Conservation (phyloP, 2,113 vertebrate genomes). For the Mugil cephalus region DNA sequence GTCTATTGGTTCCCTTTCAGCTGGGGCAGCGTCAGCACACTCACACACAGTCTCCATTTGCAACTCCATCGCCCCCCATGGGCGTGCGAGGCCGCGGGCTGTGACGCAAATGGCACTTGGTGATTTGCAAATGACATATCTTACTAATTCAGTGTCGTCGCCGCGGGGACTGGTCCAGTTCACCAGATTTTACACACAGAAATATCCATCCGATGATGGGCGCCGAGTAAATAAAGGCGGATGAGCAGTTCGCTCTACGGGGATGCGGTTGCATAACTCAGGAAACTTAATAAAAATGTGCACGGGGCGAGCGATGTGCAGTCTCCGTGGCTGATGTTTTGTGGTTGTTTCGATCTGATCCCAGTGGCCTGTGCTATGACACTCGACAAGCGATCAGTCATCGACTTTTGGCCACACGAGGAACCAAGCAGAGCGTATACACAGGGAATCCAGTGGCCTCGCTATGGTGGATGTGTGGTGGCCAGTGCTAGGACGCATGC, state of each 20-base stretch:
- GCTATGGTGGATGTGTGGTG: conserved; percentile 71
- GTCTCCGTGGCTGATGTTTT: conserved; percentile 40
- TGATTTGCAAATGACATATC: conserved; percentile 76
- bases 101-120: conserved; percentile 82
- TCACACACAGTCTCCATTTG: conserved; percentile 76
- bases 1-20: conserved; percentile 73
- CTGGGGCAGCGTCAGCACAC: conserved; percentile 78
- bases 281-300: conserved; percentile 81
- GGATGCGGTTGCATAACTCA: conserved; percentile 81
- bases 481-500: conserved; percentile 80
- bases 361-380: conserved; percentile 32
- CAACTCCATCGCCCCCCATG: conserved; percentile 81
- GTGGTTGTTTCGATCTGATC: conserved; percentile 41
- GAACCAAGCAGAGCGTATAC: conserved; percentile 61
- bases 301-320: conserved; percentile 42
- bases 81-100: conserved; percentile 79
- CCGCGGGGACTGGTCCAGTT: conserved; percentile 39
- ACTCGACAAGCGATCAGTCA: conserved; percentile 35
- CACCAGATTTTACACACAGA: conserved; percentile 25
- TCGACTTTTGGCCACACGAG: conserved; percentile 65
- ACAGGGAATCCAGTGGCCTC: conserved; percentile 69
- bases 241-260: conserved; percentile 64
- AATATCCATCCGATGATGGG: conserved; percentile 42
- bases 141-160: conserved; percentile 55
- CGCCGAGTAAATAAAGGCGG: conserved; percentile 61